These are phyloP conservation scores for Synergus umbraculus DNA, from an alignment of 2,888 invertebrate genomes.

Conservation along the genomic window DNA sequence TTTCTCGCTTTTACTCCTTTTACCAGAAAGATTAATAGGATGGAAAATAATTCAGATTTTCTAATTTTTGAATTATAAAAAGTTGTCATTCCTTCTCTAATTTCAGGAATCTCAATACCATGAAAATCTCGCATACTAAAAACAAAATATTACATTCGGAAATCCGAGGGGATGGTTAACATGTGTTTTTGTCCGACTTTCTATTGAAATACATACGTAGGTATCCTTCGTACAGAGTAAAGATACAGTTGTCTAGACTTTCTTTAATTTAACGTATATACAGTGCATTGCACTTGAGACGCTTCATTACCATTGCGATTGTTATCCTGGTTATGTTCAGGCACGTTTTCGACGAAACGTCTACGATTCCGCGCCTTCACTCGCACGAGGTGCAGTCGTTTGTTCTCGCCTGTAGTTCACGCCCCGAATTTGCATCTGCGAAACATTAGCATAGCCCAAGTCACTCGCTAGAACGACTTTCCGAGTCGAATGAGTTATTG, in stretches of 20 bases:
- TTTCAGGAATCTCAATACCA: too few relatives aligned
- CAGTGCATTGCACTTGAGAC: constrained; percentile 2
- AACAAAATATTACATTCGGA: too few relatives aligned
- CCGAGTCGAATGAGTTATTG: constrained; percentile 70
- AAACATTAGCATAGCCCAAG: constrained; percentile 65
- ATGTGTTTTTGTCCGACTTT: neutral
- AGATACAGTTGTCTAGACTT: neutral
- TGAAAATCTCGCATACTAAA: too few relatives aligned
- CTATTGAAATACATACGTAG: neutral
- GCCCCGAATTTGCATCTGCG: constrained; percentile 64
- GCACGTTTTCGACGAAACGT: constrained; percentile 5
- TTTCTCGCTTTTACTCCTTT: too few relatives aligned
- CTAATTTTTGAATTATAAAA: too few relatives aligned
- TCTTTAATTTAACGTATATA: neutral
- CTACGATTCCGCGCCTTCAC: constrained; percentile 52
- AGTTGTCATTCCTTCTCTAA: too few relatives aligned
- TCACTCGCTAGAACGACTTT: constrained; percentile 58
- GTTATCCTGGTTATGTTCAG: neutral
- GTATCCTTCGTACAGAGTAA: neutral
- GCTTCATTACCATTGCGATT: constrained; percentile 19
- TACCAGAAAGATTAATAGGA: too few relatives aligned
- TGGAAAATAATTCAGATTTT: too few relatives aligned
- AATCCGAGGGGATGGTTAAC: too few relatives aligned
- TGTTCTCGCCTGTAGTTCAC: constrained; percentile 53
- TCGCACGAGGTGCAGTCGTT: constrained; percentile 55